Conservation (phyloP, 1,140 invertebrate species). For the Alviniconcha marisindica region DNA sequence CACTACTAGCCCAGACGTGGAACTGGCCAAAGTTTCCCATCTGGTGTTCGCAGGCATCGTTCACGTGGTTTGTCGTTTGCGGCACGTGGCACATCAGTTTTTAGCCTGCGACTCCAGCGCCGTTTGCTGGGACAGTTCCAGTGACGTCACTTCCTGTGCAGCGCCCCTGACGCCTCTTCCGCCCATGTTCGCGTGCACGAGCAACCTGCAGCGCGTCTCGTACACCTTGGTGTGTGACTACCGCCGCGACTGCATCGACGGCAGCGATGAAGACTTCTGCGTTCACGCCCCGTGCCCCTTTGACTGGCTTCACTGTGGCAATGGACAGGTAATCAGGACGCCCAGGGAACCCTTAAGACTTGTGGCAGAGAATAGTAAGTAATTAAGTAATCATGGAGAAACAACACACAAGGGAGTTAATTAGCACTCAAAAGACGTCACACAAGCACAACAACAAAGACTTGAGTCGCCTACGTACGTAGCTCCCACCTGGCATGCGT, state of each 20-base stretch:
- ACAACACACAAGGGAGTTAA: too few relatives aligned
- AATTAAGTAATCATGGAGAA: too few relatives aligned
- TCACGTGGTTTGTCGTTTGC: too few relatives aligned
- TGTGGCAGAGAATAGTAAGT: too few relatives aligned
- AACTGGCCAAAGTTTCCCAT: too few relatives aligned
- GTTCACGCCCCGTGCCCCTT: neutral
- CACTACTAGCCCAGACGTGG: too few relatives aligned
- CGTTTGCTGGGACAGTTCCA: neutral
- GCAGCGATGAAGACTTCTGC: neutral
- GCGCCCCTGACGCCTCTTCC: neutral
- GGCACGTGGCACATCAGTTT: neutral
- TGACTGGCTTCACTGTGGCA: neutral
- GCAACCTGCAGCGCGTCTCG: neutral
- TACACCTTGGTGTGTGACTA: slow-evolving; percentile 3
- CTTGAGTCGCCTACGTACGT: too few relatives aligned
- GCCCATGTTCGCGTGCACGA: slow-evolving; percentile 5
- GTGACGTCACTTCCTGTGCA: neutral
- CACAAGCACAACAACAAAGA: too few relatives aligned
- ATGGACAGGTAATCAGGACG: slow-evolving; percentile 10
- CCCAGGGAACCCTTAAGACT: too few relatives aligned
- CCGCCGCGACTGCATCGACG: neutral
- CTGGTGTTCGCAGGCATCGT: too few relatives aligned
- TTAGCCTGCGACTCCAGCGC: neutral
- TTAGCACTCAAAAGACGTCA: too few relatives aligned
- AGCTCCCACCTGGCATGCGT: too few relatives aligned